Evolutionary conservation across 2,888 invertebrate genomes (phyloP).

Genomic region (Caenorhabditis imperialis): DNA sequence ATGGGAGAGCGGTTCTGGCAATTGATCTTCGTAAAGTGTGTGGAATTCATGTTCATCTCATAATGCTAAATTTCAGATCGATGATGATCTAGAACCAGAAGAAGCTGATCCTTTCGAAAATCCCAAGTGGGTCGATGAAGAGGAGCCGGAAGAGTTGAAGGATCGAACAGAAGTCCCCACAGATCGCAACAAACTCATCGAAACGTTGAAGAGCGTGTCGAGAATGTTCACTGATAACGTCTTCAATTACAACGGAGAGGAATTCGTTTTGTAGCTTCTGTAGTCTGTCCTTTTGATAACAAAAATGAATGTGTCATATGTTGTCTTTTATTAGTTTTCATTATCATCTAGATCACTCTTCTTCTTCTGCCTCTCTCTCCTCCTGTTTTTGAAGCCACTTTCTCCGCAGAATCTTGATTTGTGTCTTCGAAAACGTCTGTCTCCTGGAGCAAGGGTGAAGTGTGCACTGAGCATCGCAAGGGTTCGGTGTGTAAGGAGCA

Average conservation of each 20-base stretch:
- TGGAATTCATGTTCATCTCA: too few species aligned
- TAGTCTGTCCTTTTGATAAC: background rate
- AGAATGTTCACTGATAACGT: conserved; percentile 35
- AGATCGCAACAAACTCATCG: too few species aligned
- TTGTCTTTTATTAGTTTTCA: conserved; percentile 7
- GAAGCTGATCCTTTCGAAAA: conserved; percentile 33
- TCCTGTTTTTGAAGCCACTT: conserved; percentile 63
- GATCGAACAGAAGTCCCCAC: too few species aligned
- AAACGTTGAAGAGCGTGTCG: conserved; percentile 23
- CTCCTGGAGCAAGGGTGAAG: conserved; percentile 64
- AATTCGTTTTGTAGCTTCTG: conserved; percentile 1
- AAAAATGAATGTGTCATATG: conserved; percentile 7
- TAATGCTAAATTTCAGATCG: too few species aligned
- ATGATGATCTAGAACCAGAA: too few species aligned
- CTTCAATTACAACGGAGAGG: conserved; percentile 17
- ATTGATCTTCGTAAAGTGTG: conserved; percentile 22
- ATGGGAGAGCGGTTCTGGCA: conserved; percentile 31
- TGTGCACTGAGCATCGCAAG: conserved; percentile 71
- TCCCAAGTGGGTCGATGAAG: conserved; percentile 22
- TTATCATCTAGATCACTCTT: conserved; percentile 9
- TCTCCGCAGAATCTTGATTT: conserved; percentile 65
- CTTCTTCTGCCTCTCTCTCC: conserved; percentile 26
- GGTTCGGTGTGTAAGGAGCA: conserved; percentile 72
- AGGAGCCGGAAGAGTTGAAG: background rate
- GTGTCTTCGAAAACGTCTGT: conserved; percentile 61